These are phyloP conservation scores for Tapera naevia DNA, from an alignment of 2,797 vertebrate species.

Conservation along the genomic window DNA sequence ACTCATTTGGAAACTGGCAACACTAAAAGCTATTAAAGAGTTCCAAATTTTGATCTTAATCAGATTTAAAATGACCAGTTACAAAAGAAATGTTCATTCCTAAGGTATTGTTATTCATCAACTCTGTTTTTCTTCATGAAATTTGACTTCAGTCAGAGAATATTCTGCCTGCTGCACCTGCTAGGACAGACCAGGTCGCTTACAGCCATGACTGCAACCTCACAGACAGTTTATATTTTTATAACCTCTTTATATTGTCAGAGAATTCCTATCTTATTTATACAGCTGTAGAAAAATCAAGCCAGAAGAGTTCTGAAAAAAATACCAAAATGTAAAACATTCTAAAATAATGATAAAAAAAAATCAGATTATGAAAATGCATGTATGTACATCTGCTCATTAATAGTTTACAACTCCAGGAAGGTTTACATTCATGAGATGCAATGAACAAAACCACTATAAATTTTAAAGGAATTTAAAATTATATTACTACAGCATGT, in stretches of 20 bases:
- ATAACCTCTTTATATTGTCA: not conserved
- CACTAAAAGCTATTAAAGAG: not conserved
- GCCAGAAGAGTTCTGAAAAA: not conserved
- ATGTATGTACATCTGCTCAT: not conserved
- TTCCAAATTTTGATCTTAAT: not conserved
- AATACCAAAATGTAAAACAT: not conserved
- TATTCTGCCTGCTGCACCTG: not conserved
- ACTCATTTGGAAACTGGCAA: not conserved
- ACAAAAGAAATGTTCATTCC: not conserved
- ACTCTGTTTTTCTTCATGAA: not conserved
- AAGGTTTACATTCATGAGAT: not conserved
- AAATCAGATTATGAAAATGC: not conserved
- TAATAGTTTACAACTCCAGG: not conserved
- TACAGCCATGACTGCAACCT: not conserved
- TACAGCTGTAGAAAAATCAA: constrained; percentile 4
- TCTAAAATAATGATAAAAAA: not conserved
- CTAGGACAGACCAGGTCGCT: not conserved
- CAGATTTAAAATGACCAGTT: not conserved
- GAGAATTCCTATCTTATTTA: constrained; percentile 14
- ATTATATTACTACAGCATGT: constrained; percentile 6
- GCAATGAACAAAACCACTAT: not conserved
- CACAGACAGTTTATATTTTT: not conserved
- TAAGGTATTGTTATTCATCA: not conserved
- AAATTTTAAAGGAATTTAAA: constrained; percentile 7
- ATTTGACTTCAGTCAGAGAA: not conserved